A percentile compares a stretch with the other conserved stretches of the same genome.
phyloP scores from a whole-genome alignment of 2,797 vertebrate genomes.

The Molossus alvarezi region DNA sequence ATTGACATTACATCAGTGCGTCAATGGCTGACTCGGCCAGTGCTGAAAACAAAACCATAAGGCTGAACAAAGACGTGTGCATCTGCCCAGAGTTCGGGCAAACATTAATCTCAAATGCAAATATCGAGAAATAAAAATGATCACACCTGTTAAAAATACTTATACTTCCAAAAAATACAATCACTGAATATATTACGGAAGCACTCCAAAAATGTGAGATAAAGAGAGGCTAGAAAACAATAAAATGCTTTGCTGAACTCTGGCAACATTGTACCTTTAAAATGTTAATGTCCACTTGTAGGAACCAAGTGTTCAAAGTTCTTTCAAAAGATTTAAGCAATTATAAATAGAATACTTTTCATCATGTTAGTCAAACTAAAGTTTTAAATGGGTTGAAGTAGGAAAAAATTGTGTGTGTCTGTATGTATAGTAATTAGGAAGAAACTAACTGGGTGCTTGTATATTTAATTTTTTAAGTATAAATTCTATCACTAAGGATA shows the following conservation, averaged over 20 bases:
- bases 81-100: slow-evolving; percentile 46
- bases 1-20: no score
- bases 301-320: no score
- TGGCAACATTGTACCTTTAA: neutral
- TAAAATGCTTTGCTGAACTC: neutral
- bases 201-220: slow-evolving; percentile 15
- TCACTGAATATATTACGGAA: slow-evolving; percentile 52
- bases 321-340: no score
- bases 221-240: slow-evolving; percentile 55
- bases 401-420: neutral
- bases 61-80: slow-evolving; percentile 62
- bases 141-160: slow-evolving; percentile 58
- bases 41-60: slow-evolving; percentile 71
- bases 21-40: neutral
- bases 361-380: neutral
- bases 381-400: slow-evolving; percentile 6
- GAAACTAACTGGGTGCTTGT: neutral
- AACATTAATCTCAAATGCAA: slow-evolving; percentile 70
- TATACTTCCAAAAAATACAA: slow-evolving; percentile 56
- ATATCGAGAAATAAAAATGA: slow-evolving; percentile 72
- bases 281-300: no score
- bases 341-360: no score
- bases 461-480: slow-evolving; percentile 51
- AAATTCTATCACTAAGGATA: slow-evolving; percentile 18
- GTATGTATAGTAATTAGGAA: neutral